Percentiles rank a stretch among this genome's conserved stretches.
phyloP scores from a whole-genome alignment of 2,888 invertebrate genomes.

The Operophtera brumata region DNA sequence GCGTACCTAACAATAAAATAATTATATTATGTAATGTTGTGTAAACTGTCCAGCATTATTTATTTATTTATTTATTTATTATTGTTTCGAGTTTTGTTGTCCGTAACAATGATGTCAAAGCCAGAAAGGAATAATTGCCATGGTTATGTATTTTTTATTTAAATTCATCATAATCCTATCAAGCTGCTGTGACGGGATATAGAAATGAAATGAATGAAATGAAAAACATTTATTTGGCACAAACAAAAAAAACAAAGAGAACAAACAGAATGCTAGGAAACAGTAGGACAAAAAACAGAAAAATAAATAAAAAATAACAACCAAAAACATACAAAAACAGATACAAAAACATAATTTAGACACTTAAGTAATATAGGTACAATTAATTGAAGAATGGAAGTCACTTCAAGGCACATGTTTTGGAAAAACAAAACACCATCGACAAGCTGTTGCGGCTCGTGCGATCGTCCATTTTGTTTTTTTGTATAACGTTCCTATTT shows the following conservation, averaged over 20 bases:
- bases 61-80: too few relatives aligned
- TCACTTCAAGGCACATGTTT: slow-evolving; percentile 5
- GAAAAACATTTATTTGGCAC: too few relatives aligned
- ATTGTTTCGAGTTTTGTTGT: neutral
- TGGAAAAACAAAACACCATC: slow-evolving; percentile 55
- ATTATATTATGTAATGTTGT: neutral
- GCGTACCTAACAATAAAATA: neutral
- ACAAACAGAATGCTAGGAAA: too few relatives aligned
- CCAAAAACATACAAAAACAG: too few relatives aligned
- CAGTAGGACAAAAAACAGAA: too few relatives aligned
- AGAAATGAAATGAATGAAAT: too few relatives aligned
- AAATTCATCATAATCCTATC: neutral
- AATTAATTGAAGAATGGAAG: slow-evolving; percentile 7
- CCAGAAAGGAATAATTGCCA: neutral
- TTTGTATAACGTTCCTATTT: slow-evolving; percentile 42
- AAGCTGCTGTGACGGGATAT: slow-evolving; percentile 11
- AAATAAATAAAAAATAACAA: too few relatives aligned
- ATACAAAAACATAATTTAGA: too few relatives aligned
- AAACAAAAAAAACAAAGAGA: too few relatives aligned
- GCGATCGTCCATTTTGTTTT: slow-evolving; percentile 39
- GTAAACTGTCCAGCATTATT: too few relatives aligned
- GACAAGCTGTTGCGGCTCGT: slow-evolving; percentile 63
- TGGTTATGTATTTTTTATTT: neutral
- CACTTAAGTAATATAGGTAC: too few relatives aligned
- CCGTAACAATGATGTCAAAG: neutral